These are phyloP conservation scores for western clawed frog (Xenopus tropicalis) DNA, from an alignment of 2,113 vertebrate genomes.

Conservation along the genomic window UCB_Xtro_10.0 CM004450.2:104072001-104072500, in stretches of 20 bases:
- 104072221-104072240: background rate
- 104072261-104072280: background rate
- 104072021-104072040: conserved; percentile 63
- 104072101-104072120: conserved; percentile 72
- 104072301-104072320: too few relatives aligned
- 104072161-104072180: background rate
- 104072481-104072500: too few relatives aligned
- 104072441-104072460: too few relatives aligned
- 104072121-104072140: conserved; percentile 42
- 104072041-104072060: conserved; percentile 70
- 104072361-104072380: too few relatives aligned
- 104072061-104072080: conserved; percentile 71
- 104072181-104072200: conserved; percentile 3
- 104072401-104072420: too few relatives aligned
- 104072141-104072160: background rate
- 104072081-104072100: conserved; percentile 65
- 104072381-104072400: too few relatives aligned
- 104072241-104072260: background rate
- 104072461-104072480: too few relatives aligned
- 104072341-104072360: too few relatives aligned
- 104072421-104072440: too few relatives aligned
- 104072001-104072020: conserved; percentile 82
- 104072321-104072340: too few relatives aligned
- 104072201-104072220: background rate
- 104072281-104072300: too few relatives aligned